A percentile compares a stretch with the other conserved stretches of the same genome.
Evolutionary conservation across 2,797 vertebrate species (phyloP).

Genomic region (Rhinophrynus dorsalis): DNA sequence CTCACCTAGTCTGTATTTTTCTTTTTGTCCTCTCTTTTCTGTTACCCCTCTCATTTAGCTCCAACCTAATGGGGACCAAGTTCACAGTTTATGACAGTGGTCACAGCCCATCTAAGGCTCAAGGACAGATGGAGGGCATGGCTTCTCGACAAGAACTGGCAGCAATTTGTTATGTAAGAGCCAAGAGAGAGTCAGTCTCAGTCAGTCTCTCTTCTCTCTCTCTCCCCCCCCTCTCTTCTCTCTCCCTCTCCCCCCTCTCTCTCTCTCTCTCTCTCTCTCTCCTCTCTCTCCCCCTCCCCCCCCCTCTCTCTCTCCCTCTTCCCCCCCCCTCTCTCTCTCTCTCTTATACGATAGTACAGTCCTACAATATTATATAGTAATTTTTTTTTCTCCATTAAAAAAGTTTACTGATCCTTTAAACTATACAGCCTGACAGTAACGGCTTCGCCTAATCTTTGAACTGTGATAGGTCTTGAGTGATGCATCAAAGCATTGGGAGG

Average conservation of each 20-base stretch:
- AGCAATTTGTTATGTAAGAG: conserved; percentile 34
- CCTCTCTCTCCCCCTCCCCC: background rate
- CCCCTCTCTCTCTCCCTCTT: background rate
- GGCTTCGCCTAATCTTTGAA: too few species aligned
- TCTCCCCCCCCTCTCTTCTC: background rate
- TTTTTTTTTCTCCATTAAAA: too few species aligned
- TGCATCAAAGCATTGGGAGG: too few species aligned
- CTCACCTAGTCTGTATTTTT: too few species aligned
- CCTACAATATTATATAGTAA: too few species aligned
- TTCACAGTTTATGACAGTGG: conserved; percentile 95
- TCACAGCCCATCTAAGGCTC: conserved; percentile 84
- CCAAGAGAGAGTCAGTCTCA: background rate
- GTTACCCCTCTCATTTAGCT: conserved; percentile 76
- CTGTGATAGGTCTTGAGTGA: too few species aligned
- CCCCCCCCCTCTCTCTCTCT: too few species aligned
- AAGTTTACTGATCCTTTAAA: too few species aligned
- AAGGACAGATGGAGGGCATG: conserved; percentile 58
- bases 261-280: background rate
- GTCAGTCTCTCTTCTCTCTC: background rate
- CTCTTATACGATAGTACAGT: too few species aligned
- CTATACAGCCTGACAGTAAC: too few species aligned
- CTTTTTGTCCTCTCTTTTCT: too few species aligned
- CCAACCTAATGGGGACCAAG: conserved; percentile 96
- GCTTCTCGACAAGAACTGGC: conserved; percentile 21
- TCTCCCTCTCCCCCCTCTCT: background rate